Evolutionary conservation across 2,888 invertebrate species (phyloP).

Genomic region (Epirrhoe alternata): DNA sequence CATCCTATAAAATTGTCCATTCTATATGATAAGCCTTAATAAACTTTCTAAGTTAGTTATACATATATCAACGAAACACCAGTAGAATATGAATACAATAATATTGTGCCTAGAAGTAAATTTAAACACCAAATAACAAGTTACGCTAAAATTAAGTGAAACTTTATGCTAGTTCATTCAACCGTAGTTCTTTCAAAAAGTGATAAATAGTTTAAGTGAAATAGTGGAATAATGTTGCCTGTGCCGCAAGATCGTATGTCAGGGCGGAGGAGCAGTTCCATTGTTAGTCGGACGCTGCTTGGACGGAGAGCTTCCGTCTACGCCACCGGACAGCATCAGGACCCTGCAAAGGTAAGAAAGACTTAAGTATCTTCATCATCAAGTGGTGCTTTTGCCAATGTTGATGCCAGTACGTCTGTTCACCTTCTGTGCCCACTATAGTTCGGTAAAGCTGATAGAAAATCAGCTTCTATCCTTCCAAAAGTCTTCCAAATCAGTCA

Average conservation of each 20-base stretch:
- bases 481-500: no score
- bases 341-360: slow-evolving; percentile 86
- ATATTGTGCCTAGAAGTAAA: slow-evolving; percentile 53
- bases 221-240: slow-evolving; percentile 71
- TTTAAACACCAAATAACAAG: slow-evolving; percentile 42
- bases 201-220: slow-evolving; percentile 26
- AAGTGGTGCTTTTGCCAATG: no score
- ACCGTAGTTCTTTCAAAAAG: slow-evolving; percentile 13
- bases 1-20: slow-evolving; percentile 18
- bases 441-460: no score
- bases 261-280: slow-evolving; percentile 87
- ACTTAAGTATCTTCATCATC: neutral
- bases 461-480: no score
- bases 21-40: slow-evolving; percentile 35
- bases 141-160: slow-evolving; percentile 38
- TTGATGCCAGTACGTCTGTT: no score
- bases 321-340: slow-evolving; percentile 85
- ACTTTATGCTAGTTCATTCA: slow-evolving; percentile 34
- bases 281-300: slow-evolving; percentile 87
- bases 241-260: slow-evolving; percentile 85
- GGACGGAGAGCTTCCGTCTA: slow-evolving; percentile 88
- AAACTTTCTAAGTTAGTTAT: slow-evolving; percentile 32
- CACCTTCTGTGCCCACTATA: no score
- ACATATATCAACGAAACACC: slow-evolving; percentile 35
- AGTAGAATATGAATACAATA: slow-evolving; percentile 43